Conservation (phyloP, 2,797 vertebrate species). For the Florisuga fusca region DNA sequence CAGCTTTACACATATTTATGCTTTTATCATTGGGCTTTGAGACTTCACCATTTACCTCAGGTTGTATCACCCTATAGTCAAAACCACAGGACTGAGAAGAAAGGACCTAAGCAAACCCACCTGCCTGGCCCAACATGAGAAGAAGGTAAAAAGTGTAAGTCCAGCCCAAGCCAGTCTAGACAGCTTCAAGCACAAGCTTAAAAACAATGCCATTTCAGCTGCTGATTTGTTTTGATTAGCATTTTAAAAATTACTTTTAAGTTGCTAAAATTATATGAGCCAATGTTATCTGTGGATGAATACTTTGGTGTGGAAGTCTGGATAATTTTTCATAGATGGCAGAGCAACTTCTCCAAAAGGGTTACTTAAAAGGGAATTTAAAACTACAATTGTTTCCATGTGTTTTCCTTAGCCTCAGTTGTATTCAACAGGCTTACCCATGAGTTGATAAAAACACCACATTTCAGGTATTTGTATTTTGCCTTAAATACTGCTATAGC, state of each 20-base stretch:
- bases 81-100: not conserved
- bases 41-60: not conserved
- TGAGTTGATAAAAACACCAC: not conserved
- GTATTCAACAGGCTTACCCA: not conserved
- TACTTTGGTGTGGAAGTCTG: not conserved
- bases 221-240: not conserved
- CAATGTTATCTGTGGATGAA: not conserved
- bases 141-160: not conserved
- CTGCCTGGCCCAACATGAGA: not conserved
- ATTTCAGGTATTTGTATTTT: not conserved
- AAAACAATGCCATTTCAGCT: not conserved
- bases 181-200: not conserved
- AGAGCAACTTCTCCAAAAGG: not conserved
- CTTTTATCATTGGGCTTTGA: not conserved
- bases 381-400: not conserved
- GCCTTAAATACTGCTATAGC: not conserved
- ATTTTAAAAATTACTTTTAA: not conserved
- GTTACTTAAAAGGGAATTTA: not conserved
- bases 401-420: not conserved
- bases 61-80: not conserved
- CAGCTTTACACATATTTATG: not conserved
- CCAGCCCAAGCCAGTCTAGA: not conserved
- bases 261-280: not conserved
- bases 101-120: not conserved
- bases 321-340: not conserved